Base-by-base conservation (phyloP, 2,797 vertebrate species). In the Chanos chanos region DNA sequence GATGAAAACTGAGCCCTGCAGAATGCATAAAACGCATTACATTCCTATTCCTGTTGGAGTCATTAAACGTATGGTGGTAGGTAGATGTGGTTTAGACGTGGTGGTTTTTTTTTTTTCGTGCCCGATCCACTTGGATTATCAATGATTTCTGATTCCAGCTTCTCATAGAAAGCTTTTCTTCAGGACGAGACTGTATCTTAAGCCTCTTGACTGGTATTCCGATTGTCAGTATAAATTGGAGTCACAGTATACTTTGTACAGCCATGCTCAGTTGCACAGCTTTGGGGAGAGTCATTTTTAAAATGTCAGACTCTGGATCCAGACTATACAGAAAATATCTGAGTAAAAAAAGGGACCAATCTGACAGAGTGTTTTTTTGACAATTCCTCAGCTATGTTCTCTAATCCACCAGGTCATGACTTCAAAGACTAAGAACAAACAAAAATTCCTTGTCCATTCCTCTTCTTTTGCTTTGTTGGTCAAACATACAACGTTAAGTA, bases 111-210 rank as follows among this genome's bases (percentile, higher is more conserved):
- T 34, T 30, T 69, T 25, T 12, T 13, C 39, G 47, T 55, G 30
- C 39, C 40, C 39, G 43, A 9, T 56, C 31, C 63, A 63, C 41
- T 40, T 59, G 30, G 57, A 58, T 65, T 55, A 72, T 71, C 53
- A 50, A 31, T 18, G 28, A 60, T 61, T 48, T 63, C 37, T 51
- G 31, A 43, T 25, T 53, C 27, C 19, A 36, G 48, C 10, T 47
- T 25, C 27, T 61, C 28, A 44, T 41, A 4, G 62, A 45, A 25
- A 31, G 12, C 19, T 37, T 45, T 57, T 55, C 47, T 71, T 10
- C 1, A 64, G 31, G 47, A 49, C 30, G 16, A 61, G 45, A 68
- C 66, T 53, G 37, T 47, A 43, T 54, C 39, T 65, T 25, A 43
- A 28, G 47, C 68, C 25, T 30, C 61, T 49, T 51, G 36, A 21